A percentile compares a stretch with the other conserved stretches of the same genome.
Conservation (phyloP, 1,140 invertebrate genomes). For the Lepidostoma basale region DNA sequence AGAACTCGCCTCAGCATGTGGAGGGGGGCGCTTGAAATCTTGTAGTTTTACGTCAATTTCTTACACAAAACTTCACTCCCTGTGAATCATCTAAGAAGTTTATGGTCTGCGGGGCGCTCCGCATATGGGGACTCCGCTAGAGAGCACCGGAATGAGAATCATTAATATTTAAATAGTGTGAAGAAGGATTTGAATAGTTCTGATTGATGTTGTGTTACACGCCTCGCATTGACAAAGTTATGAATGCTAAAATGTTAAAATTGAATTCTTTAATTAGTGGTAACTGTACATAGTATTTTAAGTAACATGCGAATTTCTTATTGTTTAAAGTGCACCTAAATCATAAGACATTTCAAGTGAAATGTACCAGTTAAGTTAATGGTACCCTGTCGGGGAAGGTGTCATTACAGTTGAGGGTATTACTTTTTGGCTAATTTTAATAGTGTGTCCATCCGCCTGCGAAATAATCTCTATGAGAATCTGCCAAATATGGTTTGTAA, state of each 20-base stretch:
- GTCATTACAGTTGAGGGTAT: background rate
- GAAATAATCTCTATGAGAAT: too few relatives aligned
- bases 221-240: background rate
- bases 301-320: constrained; percentile 34
- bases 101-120: too few relatives aligned
- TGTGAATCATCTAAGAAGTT: too few relatives aligned
- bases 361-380: constrained; percentile 30
- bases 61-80: background rate
- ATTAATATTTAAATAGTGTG: too few relatives aligned
- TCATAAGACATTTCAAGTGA: constrained; percentile 27
- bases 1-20: background rate
- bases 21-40: constrained; percentile 10
- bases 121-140: too few relatives aligned
- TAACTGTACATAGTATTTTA: constrained; percentile 29
- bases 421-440: too few relatives aligned
- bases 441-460: too few relatives aligned
- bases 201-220: constrained; percentile 15
- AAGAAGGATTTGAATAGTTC: background rate
- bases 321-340: constrained; percentile 32
- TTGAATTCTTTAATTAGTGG: constrained; percentile 29
- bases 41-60: background rate
- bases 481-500: too few relatives aligned
- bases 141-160: too few relatives aligned
- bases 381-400: background rate
- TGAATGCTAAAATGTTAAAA: constrained; percentile 16